Evolutionary conservation across 2,797 vertebrate species (phyloP).

Genomic region (Pseudochromis fuscus): DNA sequence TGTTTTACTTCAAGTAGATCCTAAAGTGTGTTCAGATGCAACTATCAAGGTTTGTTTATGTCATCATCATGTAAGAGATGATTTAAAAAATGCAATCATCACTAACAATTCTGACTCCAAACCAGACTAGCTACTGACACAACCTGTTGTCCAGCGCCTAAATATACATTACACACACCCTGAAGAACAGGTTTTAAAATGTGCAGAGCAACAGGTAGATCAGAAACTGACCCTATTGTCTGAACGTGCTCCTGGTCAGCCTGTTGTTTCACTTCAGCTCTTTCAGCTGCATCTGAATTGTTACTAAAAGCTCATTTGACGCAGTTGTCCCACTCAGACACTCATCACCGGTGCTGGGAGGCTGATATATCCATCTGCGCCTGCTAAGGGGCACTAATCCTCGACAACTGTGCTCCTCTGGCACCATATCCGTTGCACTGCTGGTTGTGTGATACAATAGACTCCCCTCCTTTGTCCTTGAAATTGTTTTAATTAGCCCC

Average conservation of each 20-base stretch:
- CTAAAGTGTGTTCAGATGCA: too few species aligned
- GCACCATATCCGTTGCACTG: slow-evolving; percentile 86
- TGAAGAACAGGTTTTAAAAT: slow-evolving; percentile 29
- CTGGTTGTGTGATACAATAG: slow-evolving; percentile 83
- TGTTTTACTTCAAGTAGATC: too few species aligned
- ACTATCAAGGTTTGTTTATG: too few species aligned
- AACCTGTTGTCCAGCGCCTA: slow-evolving; percentile 9
- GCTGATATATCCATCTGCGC: slow-evolving; percentile 74
- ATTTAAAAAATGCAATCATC: neutral
- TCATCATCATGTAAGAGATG: neutral
- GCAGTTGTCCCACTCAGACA: slow-evolving; percentile 40
- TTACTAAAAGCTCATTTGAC: slow-evolving; percentile 25
- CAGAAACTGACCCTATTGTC: slow-evolving; percentile 16
- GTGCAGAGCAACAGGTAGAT: slow-evolving; percentile 42
- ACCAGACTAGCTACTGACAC: neutral
- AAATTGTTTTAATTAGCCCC: slow-evolving; percentile 97
- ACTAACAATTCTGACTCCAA: neutral
- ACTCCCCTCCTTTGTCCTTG: slow-evolving; percentile 89
- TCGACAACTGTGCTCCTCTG: slow-evolving; percentile 84
- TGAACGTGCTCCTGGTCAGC: neutral
- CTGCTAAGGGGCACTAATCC: slow-evolving; percentile 74
- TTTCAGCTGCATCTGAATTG: slow-evolving; percentile 3
- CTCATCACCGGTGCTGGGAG: slow-evolving; percentile 50
- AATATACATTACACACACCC: neutral
- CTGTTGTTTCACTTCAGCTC: slow-evolving; percentile 8